These are phyloP conservation scores for Chelidonichthys spinosus DNA, from an alignment of 2,797 vertebrate genomes.

Conservation along the genomic window DNA sequence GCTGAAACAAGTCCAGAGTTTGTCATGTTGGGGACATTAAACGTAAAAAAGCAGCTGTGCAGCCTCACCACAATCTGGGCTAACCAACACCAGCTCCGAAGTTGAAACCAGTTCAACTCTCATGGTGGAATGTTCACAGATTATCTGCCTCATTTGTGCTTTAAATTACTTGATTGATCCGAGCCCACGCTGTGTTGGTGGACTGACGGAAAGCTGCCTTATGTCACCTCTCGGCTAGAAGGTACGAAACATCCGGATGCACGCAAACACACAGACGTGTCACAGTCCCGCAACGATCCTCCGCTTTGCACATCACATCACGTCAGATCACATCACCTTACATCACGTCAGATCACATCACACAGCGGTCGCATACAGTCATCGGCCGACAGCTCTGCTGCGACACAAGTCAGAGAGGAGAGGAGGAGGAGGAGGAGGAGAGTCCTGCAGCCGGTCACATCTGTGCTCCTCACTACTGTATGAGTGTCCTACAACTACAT, in stretches of 20 bases:
- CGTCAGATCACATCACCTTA: conserved; percentile 55
- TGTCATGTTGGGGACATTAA: conserved; percentile 40
- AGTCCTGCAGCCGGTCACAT: conserved; percentile 46
- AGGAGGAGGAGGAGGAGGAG: conserved; percentile 4
- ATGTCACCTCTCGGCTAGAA: conserved; percentile 30
- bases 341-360: conserved; percentile 53
- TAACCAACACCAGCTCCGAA: conserved; percentile 56
- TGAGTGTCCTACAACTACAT: conserved; percentile 57
- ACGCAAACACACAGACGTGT: conserved; percentile 31
- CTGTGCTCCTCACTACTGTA: conserved; percentile 23
- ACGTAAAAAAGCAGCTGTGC: conserved; percentile 54
- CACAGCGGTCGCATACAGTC: conserved; percentile 51
- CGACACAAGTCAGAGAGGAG: conserved; percentile 10
- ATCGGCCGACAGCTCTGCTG: conserved; percentile 47
- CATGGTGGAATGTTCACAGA: background rate
- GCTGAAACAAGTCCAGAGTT: conserved; percentile 27
- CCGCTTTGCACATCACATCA: conserved; percentile 48
- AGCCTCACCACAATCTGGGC: conserved; percentile 40
- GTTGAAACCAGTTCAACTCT: conserved; percentile 16
- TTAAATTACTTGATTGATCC: background rate
- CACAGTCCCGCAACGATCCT: conserved; percentile 41
- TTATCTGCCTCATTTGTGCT: background rate
- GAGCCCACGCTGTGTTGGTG: too few species aligned
- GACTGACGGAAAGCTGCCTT: conserved; percentile 16
- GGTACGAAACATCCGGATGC: conserved; percentile 35